Evolutionary conservation across 2,888 invertebrate genomes (phyloP), one percentile per base, ranked within the genome.

Genomic region (Chrysodeixis includens): DNA sequence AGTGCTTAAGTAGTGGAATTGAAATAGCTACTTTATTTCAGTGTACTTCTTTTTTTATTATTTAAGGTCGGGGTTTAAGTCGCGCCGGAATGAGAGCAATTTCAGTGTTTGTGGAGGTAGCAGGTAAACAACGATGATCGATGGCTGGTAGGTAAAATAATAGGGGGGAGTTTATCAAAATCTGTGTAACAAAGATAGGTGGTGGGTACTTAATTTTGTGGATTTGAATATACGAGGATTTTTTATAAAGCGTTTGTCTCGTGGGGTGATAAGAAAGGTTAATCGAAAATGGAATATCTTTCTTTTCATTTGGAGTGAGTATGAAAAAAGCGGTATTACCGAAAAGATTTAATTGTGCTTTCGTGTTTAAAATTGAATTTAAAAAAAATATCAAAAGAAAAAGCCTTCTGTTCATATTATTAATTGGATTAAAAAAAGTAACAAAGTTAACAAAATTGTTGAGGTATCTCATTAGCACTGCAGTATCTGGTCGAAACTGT

Each of bases 1-100:
- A 55, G 75, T 67, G 66, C 78, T 76, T 76, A 76, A 74, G 78
- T 68, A 74, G 59, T 56, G 49, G 67, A 78, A 74, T 71, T 78
- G 78, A 74, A 76, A 76, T 65, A 56, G 56, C 74, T 52, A 66
- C 46, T 74, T 70, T 65, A 74, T 76, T 74, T 69, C 69, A 51
- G 56, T 52, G 6, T 35, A 32, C 46, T 53, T 53, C 57, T 30
- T 54, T 44, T 62, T 70, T 51, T 63, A 55, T 65, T 66, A 69
- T 62, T 40, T 61, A 63, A 55, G 46, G 54, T 20, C 12, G 54
- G 30, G 53, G 1, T 76, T 66, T 60, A 56, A 61, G 66, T 60
- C 16, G 40, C 46, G 51, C 76, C 55, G 30, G 20, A 30, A 60
- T 49, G 40, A 74, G 54, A 71, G 30, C 44, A 51, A 60, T 74